Evolutionary conservation across 2,888 invertebrate genomes (phyloP).

Genomic region (Carabus problematicus): DNA sequence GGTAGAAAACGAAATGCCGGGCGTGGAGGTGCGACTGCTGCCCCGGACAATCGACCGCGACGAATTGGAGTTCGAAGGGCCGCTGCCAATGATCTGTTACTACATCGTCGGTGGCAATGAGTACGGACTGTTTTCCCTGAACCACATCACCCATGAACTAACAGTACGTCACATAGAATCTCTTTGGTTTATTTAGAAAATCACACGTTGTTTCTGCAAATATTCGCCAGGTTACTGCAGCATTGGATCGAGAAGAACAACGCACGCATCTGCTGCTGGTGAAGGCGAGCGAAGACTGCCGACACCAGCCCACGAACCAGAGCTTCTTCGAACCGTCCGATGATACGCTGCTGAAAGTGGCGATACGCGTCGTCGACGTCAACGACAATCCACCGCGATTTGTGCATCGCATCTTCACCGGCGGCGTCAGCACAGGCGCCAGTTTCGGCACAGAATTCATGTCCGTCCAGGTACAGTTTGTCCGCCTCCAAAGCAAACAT

Average conservation of each 20-base stretch:
- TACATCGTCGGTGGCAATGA: conserved; percentile 88
- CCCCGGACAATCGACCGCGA: conserved; percentile 87
- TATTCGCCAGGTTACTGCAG: conserved; percentile 61
- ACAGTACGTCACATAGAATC: conserved; percentile 68
- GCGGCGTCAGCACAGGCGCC: conserved; percentile 92
- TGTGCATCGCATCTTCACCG: conserved; percentile 82
- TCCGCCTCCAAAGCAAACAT: too few relatives aligned
- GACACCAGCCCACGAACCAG: conserved; percentile 65
- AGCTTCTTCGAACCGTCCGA: conserved; percentile 66
- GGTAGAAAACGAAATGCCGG: conserved; percentile 68
- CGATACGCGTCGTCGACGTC: conserved; percentile 78
- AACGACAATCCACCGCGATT: conserved; percentile 93
- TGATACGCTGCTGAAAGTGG: conserved; percentile 74
- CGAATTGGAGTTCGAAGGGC: conserved; percentile 80
- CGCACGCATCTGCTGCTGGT: conserved; percentile 74
- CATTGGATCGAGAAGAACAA: conserved; percentile 77
- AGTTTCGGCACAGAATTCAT: conserved; percentile 90
- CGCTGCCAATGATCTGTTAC: conserved; percentile 87
- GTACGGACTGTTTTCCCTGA: conserved; percentile 72
- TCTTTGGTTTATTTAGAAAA: background rate
- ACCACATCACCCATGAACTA: conserved; percentile 74
- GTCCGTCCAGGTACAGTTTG: conserved; percentile 72
- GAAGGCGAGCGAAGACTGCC: conserved; percentile 85
- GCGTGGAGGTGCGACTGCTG: conserved; percentile 71
- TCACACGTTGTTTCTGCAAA: conserved; percentile 24